Percentiles rank a stretch among this genome's conserved stretches.
Evolutionary conservation across 2,888 invertebrate genomes (phyloP).

Genomic region (Galerucella nymphaeae): DNA sequence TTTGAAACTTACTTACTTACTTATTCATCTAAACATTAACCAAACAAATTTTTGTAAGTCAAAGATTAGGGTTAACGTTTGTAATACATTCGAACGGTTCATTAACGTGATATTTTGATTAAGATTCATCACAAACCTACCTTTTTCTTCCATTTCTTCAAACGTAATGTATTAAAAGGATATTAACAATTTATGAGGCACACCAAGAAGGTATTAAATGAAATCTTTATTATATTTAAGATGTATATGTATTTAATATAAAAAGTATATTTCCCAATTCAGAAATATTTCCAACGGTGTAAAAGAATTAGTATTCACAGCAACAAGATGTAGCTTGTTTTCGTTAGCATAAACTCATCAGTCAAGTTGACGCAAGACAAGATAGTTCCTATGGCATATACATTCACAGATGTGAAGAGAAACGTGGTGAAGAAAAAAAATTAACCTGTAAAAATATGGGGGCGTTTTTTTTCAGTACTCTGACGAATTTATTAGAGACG

Average conservation of each 20-base stretch:
- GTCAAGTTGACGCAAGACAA: conserved; percentile 34
- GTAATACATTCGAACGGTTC: too few relatives aligned
- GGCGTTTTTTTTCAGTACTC: conserved; percentile 28
- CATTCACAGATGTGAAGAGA: conserved; percentile 22
- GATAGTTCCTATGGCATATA: conserved; percentile 27
- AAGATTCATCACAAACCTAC: too few relatives aligned
- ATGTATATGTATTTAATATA: neutral
- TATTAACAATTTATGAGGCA: too few relatives aligned
- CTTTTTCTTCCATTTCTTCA: too few relatives aligned
- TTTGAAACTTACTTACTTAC: too few relatives aligned
- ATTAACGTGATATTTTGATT: too few relatives aligned
- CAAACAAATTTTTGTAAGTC: too few relatives aligned
- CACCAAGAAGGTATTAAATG: too few relatives aligned
- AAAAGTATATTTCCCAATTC: conserved; percentile 12
- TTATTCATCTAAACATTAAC: too few relatives aligned
- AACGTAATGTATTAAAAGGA: too few relatives aligned
- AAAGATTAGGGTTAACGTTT: too few relatives aligned
- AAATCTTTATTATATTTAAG: too few relatives aligned
- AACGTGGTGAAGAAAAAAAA: conserved; percentile 13
- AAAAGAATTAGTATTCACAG: conserved; percentile 31
- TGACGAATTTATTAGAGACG: conserved; percentile 28
- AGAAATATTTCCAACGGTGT: conserved; percentile 6
- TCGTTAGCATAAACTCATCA: conserved; percentile 34
- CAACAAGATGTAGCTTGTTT: conserved; percentile 33
- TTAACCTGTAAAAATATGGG: conserved; percentile 30